phyloP scores from a whole-genome alignment of 2,113 vertebrate genomes.

The Columba janthina region DNA sequence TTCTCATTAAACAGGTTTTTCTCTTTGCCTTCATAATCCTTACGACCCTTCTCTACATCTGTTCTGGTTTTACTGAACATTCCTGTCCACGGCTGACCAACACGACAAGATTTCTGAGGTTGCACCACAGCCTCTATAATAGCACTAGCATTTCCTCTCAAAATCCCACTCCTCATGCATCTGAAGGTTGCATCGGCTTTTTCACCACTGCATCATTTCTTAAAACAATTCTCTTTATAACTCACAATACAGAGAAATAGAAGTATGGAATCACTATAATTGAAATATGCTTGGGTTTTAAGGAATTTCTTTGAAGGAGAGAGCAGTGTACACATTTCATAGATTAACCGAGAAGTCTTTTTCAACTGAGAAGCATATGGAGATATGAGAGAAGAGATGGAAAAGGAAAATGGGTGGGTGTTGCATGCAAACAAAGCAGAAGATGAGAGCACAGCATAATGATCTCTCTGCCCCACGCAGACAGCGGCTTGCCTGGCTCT shows the following conservation, averaged over 20 bases:
- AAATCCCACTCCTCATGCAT: constrained; percentile 15
- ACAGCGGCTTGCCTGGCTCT: neutral
- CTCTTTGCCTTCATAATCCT: neutral
- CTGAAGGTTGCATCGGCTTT: neutral
- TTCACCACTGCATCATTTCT: neutral
- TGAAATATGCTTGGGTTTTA: constrained; percentile 45
- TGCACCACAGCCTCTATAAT: neutral
- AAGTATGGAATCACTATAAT: constrained; percentile 40
- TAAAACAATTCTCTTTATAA: neutral
- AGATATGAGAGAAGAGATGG: neutral
- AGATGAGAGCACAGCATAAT: neutral
- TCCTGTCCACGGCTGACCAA: constrained; percentile 34
- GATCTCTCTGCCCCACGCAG: neutral
- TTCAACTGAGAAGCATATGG: constrained; percentile 21
- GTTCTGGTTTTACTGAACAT: constrained; percentile 51
- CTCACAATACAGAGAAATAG: neutral
- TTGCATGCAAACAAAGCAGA: neutral
- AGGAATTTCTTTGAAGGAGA: constrained; percentile 60
- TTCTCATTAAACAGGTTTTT: constrained; percentile 4
- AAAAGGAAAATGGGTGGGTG: neutral
- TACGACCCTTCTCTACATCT: constrained; percentile 23
- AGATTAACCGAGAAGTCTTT: neutral
- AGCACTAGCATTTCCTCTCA: neutral
- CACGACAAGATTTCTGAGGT: neutral
- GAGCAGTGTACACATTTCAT: constrained; percentile 26